Conservation (phyloP, 1,140 invertebrate genomes). For the Carposina sasakii region DNA sequence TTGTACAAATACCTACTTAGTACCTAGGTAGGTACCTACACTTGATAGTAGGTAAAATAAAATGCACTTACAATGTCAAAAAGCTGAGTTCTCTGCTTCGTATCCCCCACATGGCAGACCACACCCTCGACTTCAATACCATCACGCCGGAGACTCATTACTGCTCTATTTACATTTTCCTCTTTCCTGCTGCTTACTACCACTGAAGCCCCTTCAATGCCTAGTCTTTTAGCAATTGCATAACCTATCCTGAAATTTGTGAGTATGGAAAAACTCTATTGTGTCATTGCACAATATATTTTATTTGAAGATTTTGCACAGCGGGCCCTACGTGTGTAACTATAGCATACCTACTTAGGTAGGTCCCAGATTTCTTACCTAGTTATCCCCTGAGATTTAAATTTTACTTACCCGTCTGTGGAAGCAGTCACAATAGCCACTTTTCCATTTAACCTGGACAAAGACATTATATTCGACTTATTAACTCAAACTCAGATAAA, state of each 20-base stretch:
- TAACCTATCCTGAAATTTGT: slow-evolving; percentile 91
- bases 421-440: slow-evolving; percentile 94
- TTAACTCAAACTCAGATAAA: too few species aligned
- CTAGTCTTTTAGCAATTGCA: slow-evolving; percentile 90
- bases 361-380: too few species aligned
- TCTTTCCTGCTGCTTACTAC: slow-evolving; percentile 93
- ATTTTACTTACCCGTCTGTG: slow-evolving; percentile 85
- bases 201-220: slow-evolving; percentile 91
- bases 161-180: slow-evolving; percentile 87
- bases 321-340: too few species aligned
- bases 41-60: too few species aligned
- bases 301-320: too few species aligned
- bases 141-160: slow-evolving; percentile 79
- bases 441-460: slow-evolving; percentile 87
- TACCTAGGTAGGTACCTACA: too few species aligned
- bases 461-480: too few species aligned
- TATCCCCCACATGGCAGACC: slow-evolving; percentile 90
- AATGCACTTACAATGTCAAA: slow-evolving; percentile 81
- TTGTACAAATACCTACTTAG: too few species aligned
- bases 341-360: too few species aligned
- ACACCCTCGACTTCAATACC: slow-evolving; percentile 83
- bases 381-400: too few species aligned
- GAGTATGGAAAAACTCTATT: too few species aligned
- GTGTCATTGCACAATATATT: too few species aligned
- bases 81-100: slow-evolving; percentile 84